Evolutionary conservation across 2,888 invertebrate species (phyloP), one percentile per base, ranked within the genome.

Genomic region (Gari tellinella): DNA sequence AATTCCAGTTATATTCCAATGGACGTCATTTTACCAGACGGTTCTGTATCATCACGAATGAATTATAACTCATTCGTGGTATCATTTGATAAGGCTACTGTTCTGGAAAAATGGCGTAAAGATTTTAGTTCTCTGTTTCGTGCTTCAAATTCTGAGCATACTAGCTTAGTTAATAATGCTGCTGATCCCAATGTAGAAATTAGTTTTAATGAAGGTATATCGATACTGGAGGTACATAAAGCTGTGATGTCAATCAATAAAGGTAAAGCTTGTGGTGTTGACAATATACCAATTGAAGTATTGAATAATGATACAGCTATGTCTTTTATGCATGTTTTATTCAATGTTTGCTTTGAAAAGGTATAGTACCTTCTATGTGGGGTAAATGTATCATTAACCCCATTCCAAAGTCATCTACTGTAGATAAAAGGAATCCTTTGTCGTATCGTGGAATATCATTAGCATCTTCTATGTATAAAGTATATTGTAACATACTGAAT

Each of bases 331-430:
- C 69, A 69, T 56, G 19, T 49, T 14, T 37, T 63, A 31, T 69
- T 57, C 56, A 52, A 62, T 43, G 26, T 57, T 19, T 69, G 69
- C 57, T 63, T 65, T 49, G 31, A 51, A 25, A 23, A 14, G 52
- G 70, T 10, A 53, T 25, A 10, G 31, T 70, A 23, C 69, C 63
- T 3, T 19, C 55, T 21, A 23, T 37, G 7, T 63, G 69, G 64
- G 48, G 60, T 19, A 61, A 66, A 46, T 43, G 55, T 21, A 51
- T 61, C 12, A 66, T 67, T 15, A 67, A 67, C 26, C 72, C 72
- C 4, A 58, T 72, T 19, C 67, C 57, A 8, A 67, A 72, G 19
- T 58, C 72, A 15, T 49, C 56, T 12, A 58, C 57, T 56, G 38
- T 41, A 14, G 53, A 72, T 52, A 38, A 51, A 23, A 26, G 72